phyloP scores from a whole-genome alignment of 2,888 invertebrate genomes.

The Pogonocherus hispidulus region DNA sequence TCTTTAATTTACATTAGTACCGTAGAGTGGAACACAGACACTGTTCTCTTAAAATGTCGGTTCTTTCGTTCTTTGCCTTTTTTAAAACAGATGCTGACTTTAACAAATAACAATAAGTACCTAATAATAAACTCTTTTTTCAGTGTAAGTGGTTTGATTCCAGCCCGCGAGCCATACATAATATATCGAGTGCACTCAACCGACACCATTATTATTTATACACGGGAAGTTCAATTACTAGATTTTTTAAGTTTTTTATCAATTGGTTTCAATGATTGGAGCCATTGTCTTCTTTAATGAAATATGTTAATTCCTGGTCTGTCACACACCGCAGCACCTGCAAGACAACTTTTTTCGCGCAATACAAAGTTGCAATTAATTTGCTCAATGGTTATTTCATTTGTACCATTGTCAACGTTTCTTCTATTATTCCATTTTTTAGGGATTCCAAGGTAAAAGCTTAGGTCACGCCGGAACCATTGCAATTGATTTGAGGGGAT shows the following conservation, averaged over 20 bases:
- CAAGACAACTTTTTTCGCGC: not conserved
- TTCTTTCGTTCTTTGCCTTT: no score
- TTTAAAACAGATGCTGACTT: no score
- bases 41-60: no score
- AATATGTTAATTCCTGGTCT: slow-evolving; percentile 22
- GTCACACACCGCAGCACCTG: not conserved
- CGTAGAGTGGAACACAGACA: no score
- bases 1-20: no score
- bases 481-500: no score
- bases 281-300: slow-evolving; percentile 32
- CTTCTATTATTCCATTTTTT: slow-evolving; percentile 2
- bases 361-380: slow-evolving; percentile 9
- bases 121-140: slow-evolving; percentile 28
- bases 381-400: not conserved
- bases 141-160: slow-evolving; percentile 33
- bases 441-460: not conserved
- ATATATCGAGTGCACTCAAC: slow-evolving; percentile 49
- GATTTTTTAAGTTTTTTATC: slow-evolving; percentile 24
- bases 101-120: no score
- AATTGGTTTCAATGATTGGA: slow-evolving; percentile 14
- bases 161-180: slow-evolving; percentile 14
- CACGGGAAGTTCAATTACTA: slow-evolving; percentile 44
- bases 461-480: not conserved
- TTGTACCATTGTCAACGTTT: slow-evolving; percentile 6
- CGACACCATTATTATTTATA: slow-evolving; percentile 51